Conservation (phyloP, 2,888 invertebrate species). For the Epirrita christyi region DNA sequence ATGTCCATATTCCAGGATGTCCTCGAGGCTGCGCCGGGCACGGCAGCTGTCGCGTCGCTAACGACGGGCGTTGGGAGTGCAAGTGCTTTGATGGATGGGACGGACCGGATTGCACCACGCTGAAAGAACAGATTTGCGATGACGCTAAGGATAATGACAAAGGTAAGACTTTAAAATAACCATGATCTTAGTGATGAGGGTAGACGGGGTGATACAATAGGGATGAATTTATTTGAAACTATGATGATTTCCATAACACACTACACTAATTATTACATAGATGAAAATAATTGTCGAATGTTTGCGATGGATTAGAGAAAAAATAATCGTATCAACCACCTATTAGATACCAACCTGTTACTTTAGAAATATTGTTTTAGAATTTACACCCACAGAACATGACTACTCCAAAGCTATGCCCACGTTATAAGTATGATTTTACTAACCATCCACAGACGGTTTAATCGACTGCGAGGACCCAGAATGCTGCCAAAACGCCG, state of each 20-base stretch:
- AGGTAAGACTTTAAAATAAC: constrained; percentile 85
- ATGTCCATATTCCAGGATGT: constrained; percentile 81
- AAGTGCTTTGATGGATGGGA: constrained; percentile 98
- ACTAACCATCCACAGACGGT: constrained; percentile 88
- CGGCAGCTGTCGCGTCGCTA: constrained; percentile 95
- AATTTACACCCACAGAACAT: too few species aligned
- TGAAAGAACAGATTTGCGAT: constrained; percentile 96
- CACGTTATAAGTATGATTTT: too few species aligned
- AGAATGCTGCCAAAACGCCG: constrained; percentile 95
- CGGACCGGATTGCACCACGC: constrained; percentile 95
- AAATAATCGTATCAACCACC: too few species aligned
- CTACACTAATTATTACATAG: too few species aligned
- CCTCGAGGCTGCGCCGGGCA: constrained; percentile 95
- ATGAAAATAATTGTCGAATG: too few species aligned
- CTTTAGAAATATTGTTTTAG: too few species aligned
- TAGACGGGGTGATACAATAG: too few species aligned
- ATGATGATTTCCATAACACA: too few species aligned
- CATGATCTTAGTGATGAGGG: neutral
- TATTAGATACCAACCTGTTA: too few species aligned
- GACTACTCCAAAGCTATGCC: too few species aligned
- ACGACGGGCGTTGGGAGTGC: constrained; percentile 96
- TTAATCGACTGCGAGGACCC: constrained; percentile 99
- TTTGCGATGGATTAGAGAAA: too few species aligned
- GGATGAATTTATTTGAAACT: too few species aligned
- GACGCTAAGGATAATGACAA: constrained; percentile 98